Conservation (phyloP, 1,140 invertebrate genomes). For the Metaphire vulgaris region DNA sequence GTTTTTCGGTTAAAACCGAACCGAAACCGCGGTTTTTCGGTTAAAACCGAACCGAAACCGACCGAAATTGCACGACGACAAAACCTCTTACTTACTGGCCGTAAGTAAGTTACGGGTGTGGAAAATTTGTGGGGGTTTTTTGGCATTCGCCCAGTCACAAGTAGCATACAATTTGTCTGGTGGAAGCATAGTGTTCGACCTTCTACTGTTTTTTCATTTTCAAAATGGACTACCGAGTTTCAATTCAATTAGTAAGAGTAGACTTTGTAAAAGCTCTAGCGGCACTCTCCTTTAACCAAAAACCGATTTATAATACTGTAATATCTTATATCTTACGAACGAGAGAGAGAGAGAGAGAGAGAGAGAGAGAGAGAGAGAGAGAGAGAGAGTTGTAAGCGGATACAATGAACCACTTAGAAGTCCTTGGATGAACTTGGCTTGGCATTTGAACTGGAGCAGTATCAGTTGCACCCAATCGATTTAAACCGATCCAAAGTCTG, state of each 20-base stretch:
- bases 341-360: not conserved
- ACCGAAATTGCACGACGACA: too few species aligned
- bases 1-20: too few species aligned
- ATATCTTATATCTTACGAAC: not conserved
- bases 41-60: too few species aligned
- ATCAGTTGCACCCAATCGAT: not conserved
- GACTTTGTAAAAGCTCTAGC: not conserved
- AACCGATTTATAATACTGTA: not conserved
- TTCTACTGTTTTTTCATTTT: not conserved
- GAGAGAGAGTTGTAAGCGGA: not conserved
- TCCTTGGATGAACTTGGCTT: not conserved
- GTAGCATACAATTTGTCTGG: not conserved
- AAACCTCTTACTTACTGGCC: too few species aligned
- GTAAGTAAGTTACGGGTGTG: too few species aligned
- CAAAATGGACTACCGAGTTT: not conserved
- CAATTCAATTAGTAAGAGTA: not conserved
- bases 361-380: constrained; percentile 4
- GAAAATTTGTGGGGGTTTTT: too few species aligned
- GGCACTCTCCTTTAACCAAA: not conserved
- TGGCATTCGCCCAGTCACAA: too few species aligned
- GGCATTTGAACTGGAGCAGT: not conserved
- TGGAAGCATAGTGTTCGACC: not conserved
- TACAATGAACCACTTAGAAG: not conserved
- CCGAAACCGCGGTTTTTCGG: too few species aligned
- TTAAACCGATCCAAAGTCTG: not conserved